Conservation (phyloP, 2,888 invertebrate genomes). For the Argyra leucocephala region DNA sequence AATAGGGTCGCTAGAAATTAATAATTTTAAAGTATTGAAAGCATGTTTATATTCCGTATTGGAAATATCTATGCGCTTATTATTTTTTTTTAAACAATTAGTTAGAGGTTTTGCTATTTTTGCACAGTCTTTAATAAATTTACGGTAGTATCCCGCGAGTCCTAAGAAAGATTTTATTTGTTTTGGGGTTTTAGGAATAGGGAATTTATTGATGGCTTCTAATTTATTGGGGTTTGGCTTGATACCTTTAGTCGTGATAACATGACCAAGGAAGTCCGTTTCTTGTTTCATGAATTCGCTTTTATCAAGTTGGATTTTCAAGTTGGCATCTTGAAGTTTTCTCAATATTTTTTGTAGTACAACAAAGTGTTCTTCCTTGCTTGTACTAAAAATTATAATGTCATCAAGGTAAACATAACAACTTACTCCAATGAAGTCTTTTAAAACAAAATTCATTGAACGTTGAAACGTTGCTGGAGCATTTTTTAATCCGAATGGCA, state of each 20-base stretch:
- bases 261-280: neutral
- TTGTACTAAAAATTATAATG: slow-evolving; percentile 27
- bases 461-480: slow-evolving; percentile 17
- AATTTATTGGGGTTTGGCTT: neutral
- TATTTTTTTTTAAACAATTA: too few species aligned
- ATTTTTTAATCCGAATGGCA: slow-evolving; percentile 19
- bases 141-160: too few species aligned
- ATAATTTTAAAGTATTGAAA: too few species aligned
- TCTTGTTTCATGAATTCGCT: too few species aligned
- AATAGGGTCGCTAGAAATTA: too few species aligned
- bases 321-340: slow-evolving; percentile 21
- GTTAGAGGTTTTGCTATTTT: too few species aligned
- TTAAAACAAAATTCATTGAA: slow-evolving; percentile 23
- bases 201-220: neutral
- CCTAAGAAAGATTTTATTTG: too few species aligned
- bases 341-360: slow-evolving; percentile 24
- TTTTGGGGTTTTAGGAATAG: neutral
- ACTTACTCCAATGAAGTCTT: slow-evolving; percentile 24
- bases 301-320: slow-evolving; percentile 27
- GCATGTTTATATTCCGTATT: too few species aligned
- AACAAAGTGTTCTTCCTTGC: slow-evolving; percentile 27
- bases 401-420: slow-evolving; percentile 32
- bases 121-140: too few species aligned
- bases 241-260: neutral
- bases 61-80: too few species aligned